These are phyloP conservation scores for Dolichopus griseipennis DNA, from an alignment of 2,888 invertebrate species.

Conservation along the genomic window DNA sequence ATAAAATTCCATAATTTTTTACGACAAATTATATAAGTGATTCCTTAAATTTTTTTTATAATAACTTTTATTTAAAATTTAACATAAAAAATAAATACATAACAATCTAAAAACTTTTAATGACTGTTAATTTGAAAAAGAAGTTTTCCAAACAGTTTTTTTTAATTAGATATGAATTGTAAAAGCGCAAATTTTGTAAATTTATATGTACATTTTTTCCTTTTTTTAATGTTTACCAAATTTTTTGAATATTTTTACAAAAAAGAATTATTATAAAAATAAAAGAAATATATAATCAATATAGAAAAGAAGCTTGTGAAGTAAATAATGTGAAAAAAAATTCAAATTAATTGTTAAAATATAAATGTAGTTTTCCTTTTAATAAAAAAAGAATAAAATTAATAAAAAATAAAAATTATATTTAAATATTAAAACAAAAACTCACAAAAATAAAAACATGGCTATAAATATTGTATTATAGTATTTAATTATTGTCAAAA, in stretches of 20 bases:
- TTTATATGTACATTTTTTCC: no score
- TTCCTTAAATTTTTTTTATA: no score
- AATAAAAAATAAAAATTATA: no score
- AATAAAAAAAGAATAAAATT: not conserved
- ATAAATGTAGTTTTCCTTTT: not conserved
- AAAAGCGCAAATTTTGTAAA: not conserved
- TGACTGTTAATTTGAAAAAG: not conserved
- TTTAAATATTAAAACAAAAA: no score
- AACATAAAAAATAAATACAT: no score
- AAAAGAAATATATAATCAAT: not conserved
- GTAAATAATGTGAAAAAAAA: not conserved
- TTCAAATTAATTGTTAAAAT: not conserved
- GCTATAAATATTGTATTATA: slow-evolving; percentile 6
- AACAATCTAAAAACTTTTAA: not conserved
- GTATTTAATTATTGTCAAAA: not conserved
- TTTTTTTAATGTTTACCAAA: not conserved
- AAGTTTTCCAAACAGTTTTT: slow-evolving; percentile 6
- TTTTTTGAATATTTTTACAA: not conserved
- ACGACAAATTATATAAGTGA: no score
- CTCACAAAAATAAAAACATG: not conserved
- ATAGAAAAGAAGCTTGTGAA: not conserved
- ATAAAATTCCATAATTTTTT: no score
- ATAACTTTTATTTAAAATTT: no score
- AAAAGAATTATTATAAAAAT: not conserved
- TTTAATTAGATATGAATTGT: not conserved